Evolutionary conservation across 2,888 invertebrate genomes (phyloP).

Genomic region (Pycnomerus fuliginosus): DNA sequence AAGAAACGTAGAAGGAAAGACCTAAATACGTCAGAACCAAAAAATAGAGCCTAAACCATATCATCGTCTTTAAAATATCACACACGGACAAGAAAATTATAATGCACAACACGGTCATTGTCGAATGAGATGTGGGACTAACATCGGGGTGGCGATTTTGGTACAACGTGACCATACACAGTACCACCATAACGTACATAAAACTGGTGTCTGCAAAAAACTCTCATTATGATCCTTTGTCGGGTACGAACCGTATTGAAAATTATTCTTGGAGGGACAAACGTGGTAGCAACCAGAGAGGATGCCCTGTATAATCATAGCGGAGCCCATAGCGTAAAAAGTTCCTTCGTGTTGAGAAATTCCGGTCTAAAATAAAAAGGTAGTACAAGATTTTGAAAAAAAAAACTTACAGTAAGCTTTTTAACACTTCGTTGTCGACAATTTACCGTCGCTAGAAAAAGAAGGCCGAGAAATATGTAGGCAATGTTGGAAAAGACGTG

Average conservation of each 20-base stretch:
- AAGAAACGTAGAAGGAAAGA: conserved; percentile 54
- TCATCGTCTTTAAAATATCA: conserved; percentile 66
- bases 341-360: conserved; percentile 79
- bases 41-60: conserved; percentile 67
- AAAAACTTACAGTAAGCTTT: conserved; percentile 36
- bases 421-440: conserved; percentile 53
- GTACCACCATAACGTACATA: conserved; percentile 87
- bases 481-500: conserved; percentile 84
- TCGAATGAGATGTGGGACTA: conserved; percentile 76
- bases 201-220: conserved; percentile 78
- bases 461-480: conserved; percentile 74
- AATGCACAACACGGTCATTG: conserved; percentile 72
- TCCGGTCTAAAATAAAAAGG: conserved; percentile 57
- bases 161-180: conserved; percentile 84
- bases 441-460: conserved; percentile 72
- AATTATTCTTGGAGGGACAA: conserved; percentile 86
- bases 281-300: conserved; percentile 87
- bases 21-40: conserved; percentile 70
- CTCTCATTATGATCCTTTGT: no score
- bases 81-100: conserved; percentile 68
- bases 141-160: conserved; percentile 86
- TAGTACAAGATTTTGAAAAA: no score
- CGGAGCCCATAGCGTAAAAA: conserved; percentile 83
- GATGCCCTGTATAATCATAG: conserved; percentile 82
- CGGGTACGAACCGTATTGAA: conserved; percentile 89